These are phyloP conservation scores for Indicator maculatus DNA, from an alignment of 2,113 vertebrate genomes.

Conservation along the genomic window DNA sequence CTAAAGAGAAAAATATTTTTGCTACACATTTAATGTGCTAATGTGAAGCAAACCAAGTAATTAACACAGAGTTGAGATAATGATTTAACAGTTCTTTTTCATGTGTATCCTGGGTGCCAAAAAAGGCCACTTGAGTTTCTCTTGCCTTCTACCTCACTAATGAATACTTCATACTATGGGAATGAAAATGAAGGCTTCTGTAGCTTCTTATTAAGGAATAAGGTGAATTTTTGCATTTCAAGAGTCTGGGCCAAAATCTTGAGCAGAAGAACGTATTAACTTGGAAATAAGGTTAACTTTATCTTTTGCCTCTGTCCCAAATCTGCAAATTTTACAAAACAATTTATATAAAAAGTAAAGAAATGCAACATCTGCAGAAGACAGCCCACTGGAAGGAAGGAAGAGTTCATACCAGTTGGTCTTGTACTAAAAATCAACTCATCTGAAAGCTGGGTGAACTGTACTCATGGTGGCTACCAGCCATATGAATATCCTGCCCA, in stretches of 20 bases:
- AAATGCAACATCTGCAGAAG: neutral
- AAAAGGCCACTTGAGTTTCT: neutral
- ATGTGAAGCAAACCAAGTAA: constrained; percentile 7
- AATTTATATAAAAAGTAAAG: neutral
- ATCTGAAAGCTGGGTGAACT: neutral
- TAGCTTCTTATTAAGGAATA: neutral
- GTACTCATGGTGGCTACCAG: neutral
- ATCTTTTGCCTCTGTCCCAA: neutral
- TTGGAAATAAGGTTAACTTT: neutral
- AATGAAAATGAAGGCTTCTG: neutral
- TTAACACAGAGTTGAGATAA: neutral
- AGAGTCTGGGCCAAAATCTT: neutral
- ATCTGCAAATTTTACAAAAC: neutral
- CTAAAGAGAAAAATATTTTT: neutral
- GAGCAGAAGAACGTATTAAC: neutral
- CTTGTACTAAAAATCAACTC: neutral
- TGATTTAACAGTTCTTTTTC: neutral
- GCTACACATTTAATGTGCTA: neutral
- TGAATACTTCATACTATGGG: neutral
- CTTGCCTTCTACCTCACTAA: neutral
- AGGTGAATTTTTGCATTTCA: neutral
- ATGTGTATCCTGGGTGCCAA: neutral
- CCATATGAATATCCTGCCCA: accelerated
- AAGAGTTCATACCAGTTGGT: neutral
- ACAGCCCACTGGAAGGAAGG: neutral